phyloP scores from a whole-genome alignment of 2,113 vertebrate species.

The Piliocolobus tephrosceles region DNA sequence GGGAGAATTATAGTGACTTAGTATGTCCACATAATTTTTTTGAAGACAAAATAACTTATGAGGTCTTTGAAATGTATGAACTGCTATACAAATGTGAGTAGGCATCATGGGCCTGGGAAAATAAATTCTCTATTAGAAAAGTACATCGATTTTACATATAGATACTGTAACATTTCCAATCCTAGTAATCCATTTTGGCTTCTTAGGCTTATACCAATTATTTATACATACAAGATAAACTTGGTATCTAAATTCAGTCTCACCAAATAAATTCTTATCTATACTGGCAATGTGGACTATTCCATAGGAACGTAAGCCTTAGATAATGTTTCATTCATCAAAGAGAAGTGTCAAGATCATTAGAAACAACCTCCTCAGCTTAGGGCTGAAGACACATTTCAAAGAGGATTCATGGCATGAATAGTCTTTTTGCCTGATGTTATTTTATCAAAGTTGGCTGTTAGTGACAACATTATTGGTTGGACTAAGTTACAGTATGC shows the following conservation, averaged over 20 bases:
- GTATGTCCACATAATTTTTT: not conserved
- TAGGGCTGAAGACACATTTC: constrained; percentile 77
- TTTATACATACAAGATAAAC: constrained; percentile 4
- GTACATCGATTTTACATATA: not conserved
- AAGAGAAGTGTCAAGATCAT: constrained; percentile 58
- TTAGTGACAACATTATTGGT: constrained; percentile 70
- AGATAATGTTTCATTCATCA: constrained; percentile 74
- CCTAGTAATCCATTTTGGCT: not conserved
- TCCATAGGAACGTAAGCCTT: not conserved
- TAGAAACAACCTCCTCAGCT: constrained; percentile 20
- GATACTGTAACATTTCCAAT: not conserved
- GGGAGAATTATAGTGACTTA: not conserved
- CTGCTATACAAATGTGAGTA: not conserved
- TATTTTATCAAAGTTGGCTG: constrained; percentile 67
- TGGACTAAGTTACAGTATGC: constrained; percentile 50
- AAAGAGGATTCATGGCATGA: not conserved
- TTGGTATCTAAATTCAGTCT: not conserved
- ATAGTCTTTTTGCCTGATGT: constrained; percentile 59
- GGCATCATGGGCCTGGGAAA: not conserved
- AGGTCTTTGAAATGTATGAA: not conserved
- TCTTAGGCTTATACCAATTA: not conserved
- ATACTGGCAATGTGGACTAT: not conserved
- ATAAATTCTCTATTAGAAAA: not conserved
- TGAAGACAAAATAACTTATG: constrained; percentile 21
- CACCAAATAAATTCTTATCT: constrained; percentile 37